phyloP scores from a whole-genome alignment of 2,888 invertebrate genomes.

The Hydroisotoma schaefferi region DNA sequence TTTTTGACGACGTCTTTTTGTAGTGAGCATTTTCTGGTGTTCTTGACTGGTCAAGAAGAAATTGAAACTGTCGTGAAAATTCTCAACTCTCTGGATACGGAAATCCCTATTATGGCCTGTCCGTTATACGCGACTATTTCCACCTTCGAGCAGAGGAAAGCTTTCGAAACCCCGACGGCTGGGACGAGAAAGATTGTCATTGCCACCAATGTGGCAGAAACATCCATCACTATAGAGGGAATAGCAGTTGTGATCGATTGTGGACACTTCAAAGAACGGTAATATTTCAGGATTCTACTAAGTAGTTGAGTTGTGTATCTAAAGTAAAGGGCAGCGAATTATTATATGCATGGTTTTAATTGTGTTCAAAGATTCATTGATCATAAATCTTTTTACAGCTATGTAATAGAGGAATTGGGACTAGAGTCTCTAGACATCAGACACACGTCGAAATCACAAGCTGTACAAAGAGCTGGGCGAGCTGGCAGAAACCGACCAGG shows the following conservation, averaged over 20 bases:
- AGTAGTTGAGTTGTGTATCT: neutral
- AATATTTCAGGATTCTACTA: constrained; percentile 61
- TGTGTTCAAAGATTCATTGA: neutral
- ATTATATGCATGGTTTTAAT: neutral
- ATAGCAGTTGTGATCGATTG: constrained; percentile 88
- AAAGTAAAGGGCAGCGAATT: neutral
- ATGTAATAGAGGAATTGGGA: constrained; percentile 55
- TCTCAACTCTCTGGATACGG: constrained; percentile 58
- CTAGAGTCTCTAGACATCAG: constrained; percentile 78
- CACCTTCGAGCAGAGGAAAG: constrained; percentile 55
- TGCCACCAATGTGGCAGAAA: constrained; percentile 62
- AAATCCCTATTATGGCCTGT: constrained; percentile 69
- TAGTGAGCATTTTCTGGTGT: constrained; percentile 86
- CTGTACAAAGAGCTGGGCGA: constrained; percentile 87
- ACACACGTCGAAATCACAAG: constrained; percentile 83
- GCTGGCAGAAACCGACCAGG: constrained; percentile 86
- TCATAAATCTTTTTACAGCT: neutral
- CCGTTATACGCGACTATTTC: constrained; percentile 59
- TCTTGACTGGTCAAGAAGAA: constrained; percentile 95
- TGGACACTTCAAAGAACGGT: constrained; percentile 89
- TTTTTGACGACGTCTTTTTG: constrained; percentile 12
- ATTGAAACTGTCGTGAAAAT: constrained; percentile 64
- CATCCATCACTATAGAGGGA: constrained; percentile 64
- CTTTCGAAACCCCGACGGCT: constrained; percentile 55
- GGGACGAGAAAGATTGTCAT: constrained; percentile 58